Percentiles rank a stretch among this genome's conserved stretches.
These are phyloP conservation scores for Nemopilema nomurai DNA, from an alignment of 30 jellyfish, hydroid and myxozoan genomes.

Conservation along the genomic window DNA sequence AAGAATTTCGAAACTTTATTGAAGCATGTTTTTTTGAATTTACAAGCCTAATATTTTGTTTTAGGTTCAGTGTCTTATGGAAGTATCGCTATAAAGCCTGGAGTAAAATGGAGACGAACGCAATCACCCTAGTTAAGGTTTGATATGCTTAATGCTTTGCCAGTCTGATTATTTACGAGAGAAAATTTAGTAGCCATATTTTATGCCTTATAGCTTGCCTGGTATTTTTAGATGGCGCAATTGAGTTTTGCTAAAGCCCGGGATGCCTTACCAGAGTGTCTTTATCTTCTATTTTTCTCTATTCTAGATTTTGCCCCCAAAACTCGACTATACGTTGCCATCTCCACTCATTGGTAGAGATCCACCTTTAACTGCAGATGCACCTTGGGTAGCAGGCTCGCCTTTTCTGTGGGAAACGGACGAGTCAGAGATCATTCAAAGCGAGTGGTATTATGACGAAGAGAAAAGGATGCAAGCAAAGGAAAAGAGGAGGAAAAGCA, in stretches of 20 bases:
- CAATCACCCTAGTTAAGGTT: slow-evolving; percentile 52
- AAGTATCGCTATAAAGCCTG: slow-evolving; percentile 70
- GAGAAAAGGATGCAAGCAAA: slow-evolving; percentile 66
- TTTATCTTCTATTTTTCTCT: background rate
- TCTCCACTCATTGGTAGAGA: slow-evolving; percentile 86
- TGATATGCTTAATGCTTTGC: too few species aligned
- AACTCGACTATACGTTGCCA: slow-evolving; percentile 83
- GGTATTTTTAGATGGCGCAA: too few species aligned
- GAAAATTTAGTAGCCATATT: too few species aligned
- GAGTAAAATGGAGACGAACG: slow-evolving; percentile 78
- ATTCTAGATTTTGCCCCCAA: slow-evolving; percentile 73
- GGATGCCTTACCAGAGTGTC: too few species aligned
- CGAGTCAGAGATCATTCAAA: slow-evolving; percentile 61
- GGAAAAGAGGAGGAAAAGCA: slow-evolving; percentile 65
- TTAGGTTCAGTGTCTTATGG: slow-evolving; percentile 85
- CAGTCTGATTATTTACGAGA: too few species aligned
- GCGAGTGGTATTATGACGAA: slow-evolving; percentile 69
- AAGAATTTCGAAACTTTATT: too few species aligned
- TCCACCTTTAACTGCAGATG: slow-evolving; percentile 84
- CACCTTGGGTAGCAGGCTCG: slow-evolving; percentile 88
- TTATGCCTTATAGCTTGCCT: too few species aligned
- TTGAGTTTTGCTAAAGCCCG: too few species aligned
- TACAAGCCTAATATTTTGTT: background rate
- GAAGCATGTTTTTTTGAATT: too few species aligned
- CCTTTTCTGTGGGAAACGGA: slow-evolving; percentile 61